A percentile compares a stretch with the other conserved stretches of the same genome.
These are phyloP conservation scores for Pangasius macronema DNA, from an alignment of 2,797 vertebrate species.

Conservation along the genomic window DNA sequence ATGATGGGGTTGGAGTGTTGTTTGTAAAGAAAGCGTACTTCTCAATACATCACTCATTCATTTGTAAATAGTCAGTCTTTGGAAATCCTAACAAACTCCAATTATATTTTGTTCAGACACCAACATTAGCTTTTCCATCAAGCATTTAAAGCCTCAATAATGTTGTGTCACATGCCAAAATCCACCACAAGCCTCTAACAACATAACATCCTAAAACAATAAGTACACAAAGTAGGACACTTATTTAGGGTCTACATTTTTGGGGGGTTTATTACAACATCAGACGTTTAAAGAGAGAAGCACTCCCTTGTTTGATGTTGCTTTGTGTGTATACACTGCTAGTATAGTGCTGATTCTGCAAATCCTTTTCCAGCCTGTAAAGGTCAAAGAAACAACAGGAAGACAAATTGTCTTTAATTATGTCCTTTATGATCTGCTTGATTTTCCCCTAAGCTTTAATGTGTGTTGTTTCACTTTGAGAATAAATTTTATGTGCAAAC, in stretches of 20 bases:
- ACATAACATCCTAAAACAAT: not conserved
- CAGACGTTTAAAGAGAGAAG: conserved; percentile 4
- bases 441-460: not conserved
- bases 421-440: not conserved
- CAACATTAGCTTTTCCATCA: not conserved
- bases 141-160: not conserved
- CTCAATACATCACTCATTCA: not conserved
- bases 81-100: not conserved
- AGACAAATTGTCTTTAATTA: not conserved
- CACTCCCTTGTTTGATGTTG: not conserved
- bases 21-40: not conserved
- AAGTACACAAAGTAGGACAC: not conserved
- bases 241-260: not conserved
- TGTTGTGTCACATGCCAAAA: not conserved
- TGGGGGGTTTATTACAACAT: not conserved
- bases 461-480: not conserved
- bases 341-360: not conserved
- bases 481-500: not conserved
- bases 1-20: not conserved
- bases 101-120: not conserved
- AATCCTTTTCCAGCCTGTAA: conserved; percentile 2
- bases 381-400: not conserved
- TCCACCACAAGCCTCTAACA: not conserved
- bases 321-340: conserved; percentile 2
- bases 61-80: not conserved